Base-by-base conservation (phyloP, 1,140 invertebrate species). In the Pissodes strobi region DNA sequence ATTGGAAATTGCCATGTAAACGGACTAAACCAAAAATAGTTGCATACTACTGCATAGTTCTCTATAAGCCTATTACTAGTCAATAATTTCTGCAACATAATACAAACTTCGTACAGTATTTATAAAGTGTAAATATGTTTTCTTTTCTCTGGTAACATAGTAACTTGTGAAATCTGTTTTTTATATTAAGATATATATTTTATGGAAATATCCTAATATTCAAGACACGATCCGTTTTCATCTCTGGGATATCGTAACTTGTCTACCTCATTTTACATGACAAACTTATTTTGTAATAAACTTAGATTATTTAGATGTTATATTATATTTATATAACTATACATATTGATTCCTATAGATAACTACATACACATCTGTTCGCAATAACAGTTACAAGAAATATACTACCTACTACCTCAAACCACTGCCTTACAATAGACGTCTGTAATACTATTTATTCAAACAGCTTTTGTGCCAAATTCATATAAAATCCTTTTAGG, bases 181-280 rank as follows among this genome's bases (percentile, higher is more conserved):
- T 9, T n/a, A 12, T 37, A 37, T 52, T 52, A 19, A 52, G 49
- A 52, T 34, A 19, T 15, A 27, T 23, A 49, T 6, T 27, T 49
- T 48, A 10, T 48, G 15, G 12, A 23, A n/a, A n/a, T 48, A 23
- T 43, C 15, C 17, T 43, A 17, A 17, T 45, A 45, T 38, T 2
- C 12, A 13, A 38, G n/a, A 53, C 17, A 18, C 27, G 15, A 19
- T 38, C 27, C 49, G 23, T 37, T 41, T 13, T 57, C 8, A 34
- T 10, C 48, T 61, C 46, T 61, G 59, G 48, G 59, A 51, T 61
- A 34, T 51, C 37, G 58, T 48, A 62, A 62, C 60, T 53, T 49
- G 51, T 49, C 63, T 65, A 65, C 63, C 63, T 65, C 63, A 65
- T 65, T 59, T 65, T 65, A 65, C 63, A 65, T 65, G 63, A 65